Percentiles rank a stretch among this genome's conserved stretches.
Conservation (phyloP, 37 sponge, comb jelly and placozoan genomes). For the Beroe ovata region DNA sequence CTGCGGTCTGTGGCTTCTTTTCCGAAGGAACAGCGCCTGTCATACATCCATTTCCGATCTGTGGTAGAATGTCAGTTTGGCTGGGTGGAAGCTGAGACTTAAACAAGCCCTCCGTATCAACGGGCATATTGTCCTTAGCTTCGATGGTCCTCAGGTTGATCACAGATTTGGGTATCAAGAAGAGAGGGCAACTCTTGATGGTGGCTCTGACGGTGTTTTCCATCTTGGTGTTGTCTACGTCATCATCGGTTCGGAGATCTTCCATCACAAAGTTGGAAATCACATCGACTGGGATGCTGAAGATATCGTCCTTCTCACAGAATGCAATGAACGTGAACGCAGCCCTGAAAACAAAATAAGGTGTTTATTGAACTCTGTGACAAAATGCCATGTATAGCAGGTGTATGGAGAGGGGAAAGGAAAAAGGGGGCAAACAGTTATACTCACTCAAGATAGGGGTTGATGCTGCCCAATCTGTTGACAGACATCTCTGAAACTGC, state of each 20-base stretch:
- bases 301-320: conserved; percentile 61
- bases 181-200: conserved; percentile 38
- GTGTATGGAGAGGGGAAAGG: too few species aligned
- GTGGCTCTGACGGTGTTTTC: conserved; percentile 51
- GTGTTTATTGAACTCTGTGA: neutral
- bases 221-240: conserved; percentile 55
- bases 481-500: conserved; percentile 57
- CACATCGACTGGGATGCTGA: conserved; percentile 51
- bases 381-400: too few species aligned
- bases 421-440: too few species aligned
- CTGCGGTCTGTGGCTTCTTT: neutral
- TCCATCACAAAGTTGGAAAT: conserved; percentile 64
- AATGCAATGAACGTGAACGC: conserved; percentile 47
- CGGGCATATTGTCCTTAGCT: conserved; percentile 21
- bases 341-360: conserved; percentile 11
- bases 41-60: conserved; percentile 52
- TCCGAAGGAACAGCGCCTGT: neutral
- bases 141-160: conserved; percentile 4
- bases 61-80: neutral
- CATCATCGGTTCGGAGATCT: conserved; percentile 46
- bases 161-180: conserved; percentile 5
- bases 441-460: conserved; percentile 55
- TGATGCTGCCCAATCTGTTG: conserved; percentile 52
- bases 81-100: conserved; percentile 6
- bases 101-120: conserved; percentile 39